Evolutionary conservation across 2,888 invertebrate species (phyloP).

Genomic region (Hirtodrosophila histrioides): DNA sequence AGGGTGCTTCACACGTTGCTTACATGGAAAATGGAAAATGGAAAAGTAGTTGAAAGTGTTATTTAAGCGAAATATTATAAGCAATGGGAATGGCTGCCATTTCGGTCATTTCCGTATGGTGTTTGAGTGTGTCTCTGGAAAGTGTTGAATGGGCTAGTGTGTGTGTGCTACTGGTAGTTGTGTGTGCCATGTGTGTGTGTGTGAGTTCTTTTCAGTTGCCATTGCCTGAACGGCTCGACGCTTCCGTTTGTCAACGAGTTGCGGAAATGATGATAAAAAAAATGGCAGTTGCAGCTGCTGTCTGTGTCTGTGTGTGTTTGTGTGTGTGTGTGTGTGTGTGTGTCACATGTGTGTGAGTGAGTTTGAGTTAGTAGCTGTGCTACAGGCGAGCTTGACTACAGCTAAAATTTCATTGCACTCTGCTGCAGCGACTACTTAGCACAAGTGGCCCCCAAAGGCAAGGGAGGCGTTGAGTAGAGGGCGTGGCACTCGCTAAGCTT

Average conservation of each 20-base stretch:
- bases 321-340: conserved; percentile 19
- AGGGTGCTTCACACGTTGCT: conserved; percentile 35
- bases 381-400: conserved; percentile 41
- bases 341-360: conserved; percentile 21
- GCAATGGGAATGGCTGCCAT: conserved; percentile 65
- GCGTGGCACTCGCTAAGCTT: conserved; percentile 44
- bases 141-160: not conserved
- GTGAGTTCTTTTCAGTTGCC: conserved; percentile 34
- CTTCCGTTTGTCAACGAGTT: conserved; percentile 81
- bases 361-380: conserved; percentile 75
- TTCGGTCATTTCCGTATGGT: conserved; percentile 72
- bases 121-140: conserved; percentile 12
- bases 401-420: conserved; percentile 79
- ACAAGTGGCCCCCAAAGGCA: conserved; percentile 74
- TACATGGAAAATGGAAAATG: conserved; percentile 39
- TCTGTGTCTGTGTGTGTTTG: conserved; percentile 44
- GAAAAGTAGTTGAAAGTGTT: conserved; percentile 62
- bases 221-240: conserved; percentile 71
- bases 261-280: conserved; percentile 79
- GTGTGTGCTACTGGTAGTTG: conserved; percentile 9
- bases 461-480: conserved; percentile 14
- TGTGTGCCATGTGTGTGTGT: conserved; percentile 18
- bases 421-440: conserved; percentile 75
- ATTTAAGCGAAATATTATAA: conserved; percentile 72
- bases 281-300: conserved; percentile 64